phyloP scores from a whole-genome alignment of 1,140 invertebrate genomes.

The Bombus breviceps region DNA sequence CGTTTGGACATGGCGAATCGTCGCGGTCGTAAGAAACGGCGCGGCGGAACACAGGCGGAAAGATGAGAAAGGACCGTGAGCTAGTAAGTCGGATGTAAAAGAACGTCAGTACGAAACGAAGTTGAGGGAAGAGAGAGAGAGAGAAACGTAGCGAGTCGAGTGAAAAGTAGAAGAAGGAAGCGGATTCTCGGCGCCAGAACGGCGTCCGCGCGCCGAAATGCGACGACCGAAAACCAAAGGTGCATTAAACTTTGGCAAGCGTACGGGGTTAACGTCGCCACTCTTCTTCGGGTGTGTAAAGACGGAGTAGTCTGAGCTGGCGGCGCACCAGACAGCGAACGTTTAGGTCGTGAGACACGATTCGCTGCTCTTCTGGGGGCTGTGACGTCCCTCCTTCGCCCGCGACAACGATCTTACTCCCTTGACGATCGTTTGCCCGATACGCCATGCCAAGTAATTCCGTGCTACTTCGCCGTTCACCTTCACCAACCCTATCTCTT shows the following conservation, averaged over 20 bases:
- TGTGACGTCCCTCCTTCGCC: slow-evolving; percentile 16
- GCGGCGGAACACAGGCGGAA: neutral
- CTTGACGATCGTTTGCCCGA: slow-evolving; percentile 60
- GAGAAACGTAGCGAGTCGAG: neutral
- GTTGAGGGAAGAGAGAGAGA: slow-evolving; percentile 34
- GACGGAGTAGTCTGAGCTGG: slow-evolving; percentile 25
- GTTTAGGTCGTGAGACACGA: slow-evolving; percentile 30
- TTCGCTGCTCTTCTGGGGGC: slow-evolving; percentile 55
- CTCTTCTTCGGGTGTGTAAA: slow-evolving; percentile 14
- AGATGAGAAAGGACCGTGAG: slow-evolving; percentile 47
- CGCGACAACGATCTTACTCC: slow-evolving; percentile 56
- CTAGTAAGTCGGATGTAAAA: slow-evolving; percentile 21
- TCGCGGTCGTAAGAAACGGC: slow-evolving; percentile 29
- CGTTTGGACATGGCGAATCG: slow-evolving; percentile 1
- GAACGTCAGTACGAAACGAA: neutral
- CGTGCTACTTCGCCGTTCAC: slow-evolving; percentile 2
- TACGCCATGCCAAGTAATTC: slow-evolving; percentile 59
- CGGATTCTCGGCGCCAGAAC: slow-evolving; percentile 56
- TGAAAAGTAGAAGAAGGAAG: slow-evolving; percentile 45
- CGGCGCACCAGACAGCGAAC: neutral
- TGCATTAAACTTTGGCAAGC: slow-evolving; percentile 69
- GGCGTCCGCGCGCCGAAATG: slow-evolving; percentile 41
- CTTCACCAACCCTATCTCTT: neutral
- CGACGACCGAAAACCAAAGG: slow-evolving; percentile 61
- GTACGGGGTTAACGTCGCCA: slow-evolving; percentile 53